Evolutionary conservation across 1,140 invertebrate species (phyloP).

Genomic region (Theocolax elegans): DNA sequence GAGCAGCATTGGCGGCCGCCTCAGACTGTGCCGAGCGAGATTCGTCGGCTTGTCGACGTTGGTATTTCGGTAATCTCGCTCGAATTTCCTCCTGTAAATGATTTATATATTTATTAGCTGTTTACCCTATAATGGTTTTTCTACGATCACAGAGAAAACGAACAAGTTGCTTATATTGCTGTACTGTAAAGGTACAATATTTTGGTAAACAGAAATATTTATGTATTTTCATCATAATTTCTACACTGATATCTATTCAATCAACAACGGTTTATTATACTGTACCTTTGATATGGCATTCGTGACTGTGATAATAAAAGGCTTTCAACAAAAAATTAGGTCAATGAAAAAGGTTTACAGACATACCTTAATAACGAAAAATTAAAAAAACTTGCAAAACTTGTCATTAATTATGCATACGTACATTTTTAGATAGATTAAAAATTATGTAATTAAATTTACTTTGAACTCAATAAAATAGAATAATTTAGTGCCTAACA

Average conservation of each 20-base stretch:
- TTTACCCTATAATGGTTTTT: too few species aligned
- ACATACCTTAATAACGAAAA: neutral
- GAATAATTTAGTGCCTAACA: neutral
- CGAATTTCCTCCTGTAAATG: slow-evolving; percentile 82
- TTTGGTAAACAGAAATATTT: too few species aligned
- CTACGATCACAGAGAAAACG: too few species aligned
- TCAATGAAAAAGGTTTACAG: neutral
- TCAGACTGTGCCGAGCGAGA: slow-evolving; percentile 68
- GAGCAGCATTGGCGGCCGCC: slow-evolving; percentile 66
- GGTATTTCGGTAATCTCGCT: slow-evolving; percentile 81
- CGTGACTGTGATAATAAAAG: neutral
- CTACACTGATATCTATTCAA: too few species aligned
- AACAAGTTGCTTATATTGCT: too few species aligned
- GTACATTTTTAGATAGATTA: neutral
- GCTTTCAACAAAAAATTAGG: neutral
- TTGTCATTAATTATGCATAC: neutral
- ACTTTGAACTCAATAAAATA: too few species aligned
- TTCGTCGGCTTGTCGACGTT: slow-evolving; percentile 67
- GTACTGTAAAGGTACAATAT: too few species aligned
- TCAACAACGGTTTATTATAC: too few species aligned
- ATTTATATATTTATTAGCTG: too few species aligned
- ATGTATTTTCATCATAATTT: too few species aligned
- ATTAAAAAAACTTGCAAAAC: slow-evolving; percentile 6
- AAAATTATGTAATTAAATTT: neutral
- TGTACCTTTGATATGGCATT: neutral